Evolutionary conservation across 2,113 vertebrate species (phyloP).

Genomic region (Ramphastos sulfuratus): DNA sequence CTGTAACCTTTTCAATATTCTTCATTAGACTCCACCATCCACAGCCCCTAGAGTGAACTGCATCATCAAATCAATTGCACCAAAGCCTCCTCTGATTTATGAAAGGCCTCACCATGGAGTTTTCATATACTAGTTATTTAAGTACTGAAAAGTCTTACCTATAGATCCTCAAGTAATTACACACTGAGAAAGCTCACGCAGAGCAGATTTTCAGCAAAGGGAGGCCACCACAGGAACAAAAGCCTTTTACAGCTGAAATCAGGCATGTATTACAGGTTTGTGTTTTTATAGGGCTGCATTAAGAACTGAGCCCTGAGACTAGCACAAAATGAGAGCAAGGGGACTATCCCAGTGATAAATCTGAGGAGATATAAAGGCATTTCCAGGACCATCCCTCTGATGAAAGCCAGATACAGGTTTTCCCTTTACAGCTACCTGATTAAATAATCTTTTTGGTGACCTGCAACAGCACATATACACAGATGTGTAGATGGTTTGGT

Average conservation of each 20-base stretch:
- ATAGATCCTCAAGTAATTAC: constrained; percentile 74
- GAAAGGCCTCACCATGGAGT: constrained; percentile 67
- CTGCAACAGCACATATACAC: constrained; percentile 21
- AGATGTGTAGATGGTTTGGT: rapidly evolving
- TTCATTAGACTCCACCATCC: constrained; percentile 64
- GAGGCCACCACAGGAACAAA: constrained; percentile 57
- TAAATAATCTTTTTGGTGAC: constrained; percentile 81
- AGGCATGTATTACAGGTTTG: constrained; percentile 46
- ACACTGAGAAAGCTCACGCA: constrained; percentile 63
- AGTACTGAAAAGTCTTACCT: constrained; percentile 71
- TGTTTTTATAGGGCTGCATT: constrained; percentile 41
- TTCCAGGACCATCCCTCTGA: constrained; percentile 84
- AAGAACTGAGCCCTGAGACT: constrained; percentile 18
- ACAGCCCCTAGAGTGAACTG: constrained; percentile 61
- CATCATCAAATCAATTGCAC: constrained; percentile 73
- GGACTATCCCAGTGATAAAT: neutral
- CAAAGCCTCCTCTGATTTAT: constrained; percentile 66
- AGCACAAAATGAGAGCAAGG: constrained; percentile 7
- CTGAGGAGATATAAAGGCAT: constrained; percentile 58
- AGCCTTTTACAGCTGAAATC: constrained; percentile 63
- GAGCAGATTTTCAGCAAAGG: constrained; percentile 66
- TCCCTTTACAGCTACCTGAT: constrained; percentile 86
- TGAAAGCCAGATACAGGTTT: constrained; percentile 83
- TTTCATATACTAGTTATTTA: constrained; percentile 72
- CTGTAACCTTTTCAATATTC: constrained; percentile 70